Evolutionary conservation across 2,797 vertebrate genomes (phyloP).

Genomic region (Urocyon cinereoargenteus): DNA sequence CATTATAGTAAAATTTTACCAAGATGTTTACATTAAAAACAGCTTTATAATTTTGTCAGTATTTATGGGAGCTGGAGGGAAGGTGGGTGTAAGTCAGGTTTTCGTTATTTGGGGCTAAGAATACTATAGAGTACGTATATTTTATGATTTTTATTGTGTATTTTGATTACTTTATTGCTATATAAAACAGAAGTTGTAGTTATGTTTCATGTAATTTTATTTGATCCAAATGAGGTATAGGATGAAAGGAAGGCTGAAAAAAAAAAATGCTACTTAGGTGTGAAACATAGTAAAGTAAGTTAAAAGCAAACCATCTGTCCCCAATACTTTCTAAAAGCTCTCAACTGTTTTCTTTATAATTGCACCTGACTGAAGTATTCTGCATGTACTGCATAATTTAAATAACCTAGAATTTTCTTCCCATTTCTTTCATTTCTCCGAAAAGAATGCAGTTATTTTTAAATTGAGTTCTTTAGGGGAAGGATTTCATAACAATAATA

Average conservation of each 20-base stretch:
- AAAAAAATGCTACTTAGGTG: not conserved
- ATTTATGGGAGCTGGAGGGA: not conserved
- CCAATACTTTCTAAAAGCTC: not conserved
- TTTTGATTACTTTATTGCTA: not conserved
- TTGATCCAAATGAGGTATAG: not conserved
- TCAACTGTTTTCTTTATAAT: not conserved
- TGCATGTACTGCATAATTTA: not conserved
- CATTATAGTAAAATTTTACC: not conserved
- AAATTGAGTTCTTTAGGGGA: not conserved
- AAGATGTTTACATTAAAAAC: not conserved
- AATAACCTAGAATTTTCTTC: not conserved
- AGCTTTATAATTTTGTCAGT: not conserved
- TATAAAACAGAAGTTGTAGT: not conserved
- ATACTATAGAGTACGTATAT: not conserved
- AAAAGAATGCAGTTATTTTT: not conserved
- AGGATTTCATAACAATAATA: not conserved
- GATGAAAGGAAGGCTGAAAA: not conserved
- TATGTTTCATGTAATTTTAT: slow-evolving; percentile 18
- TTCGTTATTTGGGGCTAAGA: not conserved
- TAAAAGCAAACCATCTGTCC: not conserved
- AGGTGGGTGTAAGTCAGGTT: not conserved
- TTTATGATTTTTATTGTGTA: not conserved
- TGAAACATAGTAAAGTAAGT: not conserved
- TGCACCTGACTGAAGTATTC: not conserved
- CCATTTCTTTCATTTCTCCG: not conserved